Evolutionary conservation across 64 coral and sea anemone species (phyloP).

Genomic region (Porites australiensis): DNA sequence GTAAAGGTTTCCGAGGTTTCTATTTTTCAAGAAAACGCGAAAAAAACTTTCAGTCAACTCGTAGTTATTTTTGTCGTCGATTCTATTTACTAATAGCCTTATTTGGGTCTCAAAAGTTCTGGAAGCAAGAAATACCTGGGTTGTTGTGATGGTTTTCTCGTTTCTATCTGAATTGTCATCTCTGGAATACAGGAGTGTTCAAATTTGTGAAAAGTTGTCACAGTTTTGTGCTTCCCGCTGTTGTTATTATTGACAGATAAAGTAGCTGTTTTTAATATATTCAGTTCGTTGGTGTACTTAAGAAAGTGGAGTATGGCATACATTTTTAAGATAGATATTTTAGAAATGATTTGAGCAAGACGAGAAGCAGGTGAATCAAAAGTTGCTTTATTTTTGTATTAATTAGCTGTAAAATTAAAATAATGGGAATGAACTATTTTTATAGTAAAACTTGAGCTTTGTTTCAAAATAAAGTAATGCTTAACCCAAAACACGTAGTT

Average conservation of each 20-base stretch:
- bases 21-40: no score
- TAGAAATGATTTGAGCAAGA: not conserved
- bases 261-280: not conserved
- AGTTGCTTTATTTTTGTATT: constrained; percentile 23
- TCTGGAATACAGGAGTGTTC: no score
- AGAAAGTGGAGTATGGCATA: not conserved
- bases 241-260: not conserved
- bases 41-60: no score
- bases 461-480: no score
- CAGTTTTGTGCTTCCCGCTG: not conserved
- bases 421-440: constrained; percentile 55
- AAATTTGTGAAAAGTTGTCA: not conserved
- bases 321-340: not conserved
- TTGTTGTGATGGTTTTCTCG: no score
- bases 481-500: no score
- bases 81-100: no score
- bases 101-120: no score
- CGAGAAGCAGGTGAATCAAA: not conserved
- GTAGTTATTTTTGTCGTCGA: no score
- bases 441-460: not conserved
- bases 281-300: not conserved
- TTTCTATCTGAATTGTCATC: no score
- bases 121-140: no score
- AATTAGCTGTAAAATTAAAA: constrained; percentile 32
- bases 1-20: no score